These are phyloP conservation scores for Botia kubotai DNA, from an alignment of 2,797 vertebrate species.

Conservation along the genomic window DNA sequence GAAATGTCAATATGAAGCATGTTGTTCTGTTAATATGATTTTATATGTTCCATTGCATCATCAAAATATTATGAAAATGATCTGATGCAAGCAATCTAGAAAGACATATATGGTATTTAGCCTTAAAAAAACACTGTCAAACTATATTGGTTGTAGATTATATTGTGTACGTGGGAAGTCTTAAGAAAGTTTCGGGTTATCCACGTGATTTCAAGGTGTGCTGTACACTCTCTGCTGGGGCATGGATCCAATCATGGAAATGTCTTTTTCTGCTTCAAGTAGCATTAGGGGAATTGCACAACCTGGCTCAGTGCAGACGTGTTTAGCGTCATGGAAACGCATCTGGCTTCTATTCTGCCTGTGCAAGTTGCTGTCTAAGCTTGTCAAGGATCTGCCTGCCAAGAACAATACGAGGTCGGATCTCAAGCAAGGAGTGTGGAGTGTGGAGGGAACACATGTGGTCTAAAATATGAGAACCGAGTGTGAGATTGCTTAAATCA, in stretches of 20 bases:
- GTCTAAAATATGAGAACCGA: conserved; percentile 52
- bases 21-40: not conserved
- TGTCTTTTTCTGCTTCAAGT: conserved; percentile 49
- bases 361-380: conserved; percentile 54
- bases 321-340: conserved; percentile 63
- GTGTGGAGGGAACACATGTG: conserved; percentile 47
- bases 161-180: conserved; percentile 32
- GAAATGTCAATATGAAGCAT: conserved; percentile 4
- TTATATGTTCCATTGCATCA: not conserved
- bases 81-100: not conserved
- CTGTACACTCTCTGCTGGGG: conserved; percentile 29
- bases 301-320: conserved; percentile 38
- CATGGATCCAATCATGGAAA: conserved; percentile 53
- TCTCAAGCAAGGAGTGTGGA: conserved; percentile 44
- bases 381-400: conserved; percentile 55
- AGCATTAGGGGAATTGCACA: conserved; percentile 56
- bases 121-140: not conserved
- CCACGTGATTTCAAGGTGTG: conserved; percentile 39
- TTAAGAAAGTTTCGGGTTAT: conserved; percentile 14
- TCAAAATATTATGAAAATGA: conserved; percentile 9
- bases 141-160: not conserved
- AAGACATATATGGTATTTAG: not conserved
- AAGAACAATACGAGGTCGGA: conserved; percentile 57
- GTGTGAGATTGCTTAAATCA: conserved; percentile 53
- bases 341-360: conserved; percentile 62